These are phyloP conservation scores for Apis laboriosa DNA, from an alignment of 1,140 invertebrate genomes.

Conservation along the genomic window DNA sequence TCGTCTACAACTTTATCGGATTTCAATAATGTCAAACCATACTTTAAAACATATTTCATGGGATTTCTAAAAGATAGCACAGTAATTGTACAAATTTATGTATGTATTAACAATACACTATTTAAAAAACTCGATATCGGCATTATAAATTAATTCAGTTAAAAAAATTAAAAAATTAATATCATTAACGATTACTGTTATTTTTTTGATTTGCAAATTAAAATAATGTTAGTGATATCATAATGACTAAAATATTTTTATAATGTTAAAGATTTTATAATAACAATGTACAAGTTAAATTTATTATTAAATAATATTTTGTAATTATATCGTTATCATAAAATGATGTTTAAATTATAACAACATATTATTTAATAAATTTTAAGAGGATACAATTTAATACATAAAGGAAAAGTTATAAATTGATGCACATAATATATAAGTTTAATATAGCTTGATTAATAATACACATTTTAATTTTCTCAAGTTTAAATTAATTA, in stretches of 20 bases:
- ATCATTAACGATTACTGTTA: too few species aligned
- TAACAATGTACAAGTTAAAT: too few species aligned
- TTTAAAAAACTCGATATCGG: not conserved
- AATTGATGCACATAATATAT: conserved; percentile 12
- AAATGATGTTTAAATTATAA: too few species aligned
- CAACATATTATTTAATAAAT: too few species aligned
- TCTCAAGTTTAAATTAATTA: conserved; percentile 6
- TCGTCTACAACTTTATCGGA: conserved; percentile 18
- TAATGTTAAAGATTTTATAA: too few species aligned
- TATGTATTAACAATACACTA: not conserved
- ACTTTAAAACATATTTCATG: conserved; percentile 12
- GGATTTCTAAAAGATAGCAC: not conserved
- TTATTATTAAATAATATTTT: too few species aligned
- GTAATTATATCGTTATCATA: too few species aligned
- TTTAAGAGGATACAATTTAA: not conserved
- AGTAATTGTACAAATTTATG: not conserved
- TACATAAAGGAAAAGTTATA: not conserved
- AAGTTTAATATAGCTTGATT: not conserved
- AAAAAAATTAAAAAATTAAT: not conserved
- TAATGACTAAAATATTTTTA: too few species aligned
- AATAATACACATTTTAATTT: not conserved
- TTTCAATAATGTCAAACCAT: conserved; percentile 16
- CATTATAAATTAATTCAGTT: not conserved
- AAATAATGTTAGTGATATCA: too few species aligned
- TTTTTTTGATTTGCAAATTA: too few species aligned